A percentile compares a stretch with the other conserved stretches of the same genome.
Conservation (phyloP, 2,888 invertebrate genomes). For the Agonopterix arenella region DNA sequence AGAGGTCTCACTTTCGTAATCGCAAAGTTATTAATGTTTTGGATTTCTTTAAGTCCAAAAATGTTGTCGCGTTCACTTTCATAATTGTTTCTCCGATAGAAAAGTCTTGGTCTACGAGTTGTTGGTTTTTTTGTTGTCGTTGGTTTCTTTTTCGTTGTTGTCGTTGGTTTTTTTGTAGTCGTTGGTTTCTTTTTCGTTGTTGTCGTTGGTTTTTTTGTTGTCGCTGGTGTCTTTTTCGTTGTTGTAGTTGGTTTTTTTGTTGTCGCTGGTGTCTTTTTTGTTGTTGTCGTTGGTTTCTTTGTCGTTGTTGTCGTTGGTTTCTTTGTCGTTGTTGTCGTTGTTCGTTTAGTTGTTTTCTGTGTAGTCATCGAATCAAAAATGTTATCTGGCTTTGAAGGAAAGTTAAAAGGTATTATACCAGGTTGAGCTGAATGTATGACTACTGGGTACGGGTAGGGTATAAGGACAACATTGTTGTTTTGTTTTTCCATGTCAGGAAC, state of each 20-base stretch:
- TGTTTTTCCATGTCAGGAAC: too few species aligned
- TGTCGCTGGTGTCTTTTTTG: constrained; percentile 7
- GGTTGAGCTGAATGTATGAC: constrained; percentile 9
- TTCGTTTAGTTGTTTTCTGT: not conserved
- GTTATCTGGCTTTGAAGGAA: too few species aligned
- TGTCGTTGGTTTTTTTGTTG: constrained; percentile 10
- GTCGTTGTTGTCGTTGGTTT: not conserved
- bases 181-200: constrained; percentile 8
- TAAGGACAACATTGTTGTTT: constrained; percentile 18
- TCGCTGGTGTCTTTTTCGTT: constrained; percentile 1
- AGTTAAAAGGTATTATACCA: not conserved
- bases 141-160: constrained; percentile 8
- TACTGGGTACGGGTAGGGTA: constrained; percentile 36
- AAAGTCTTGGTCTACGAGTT: too few species aligned
- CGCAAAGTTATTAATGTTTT: too few species aligned
- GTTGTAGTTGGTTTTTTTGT: not conserved
- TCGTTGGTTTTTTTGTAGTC: constrained; percentile 6
- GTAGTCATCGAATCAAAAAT: too few species aligned
- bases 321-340: not conserved
- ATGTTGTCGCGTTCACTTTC: too few species aligned
- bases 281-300: constrained; percentile 9
- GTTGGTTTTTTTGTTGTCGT: constrained; percentile 2
- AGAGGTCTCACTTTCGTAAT: too few species aligned
- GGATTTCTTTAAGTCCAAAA: too few species aligned
- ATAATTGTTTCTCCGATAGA: too few species aligned